Evolutionary conservation across 2,113 vertebrate species (phyloP).

Genomic region (Oreochromis tanganicae): DNA sequence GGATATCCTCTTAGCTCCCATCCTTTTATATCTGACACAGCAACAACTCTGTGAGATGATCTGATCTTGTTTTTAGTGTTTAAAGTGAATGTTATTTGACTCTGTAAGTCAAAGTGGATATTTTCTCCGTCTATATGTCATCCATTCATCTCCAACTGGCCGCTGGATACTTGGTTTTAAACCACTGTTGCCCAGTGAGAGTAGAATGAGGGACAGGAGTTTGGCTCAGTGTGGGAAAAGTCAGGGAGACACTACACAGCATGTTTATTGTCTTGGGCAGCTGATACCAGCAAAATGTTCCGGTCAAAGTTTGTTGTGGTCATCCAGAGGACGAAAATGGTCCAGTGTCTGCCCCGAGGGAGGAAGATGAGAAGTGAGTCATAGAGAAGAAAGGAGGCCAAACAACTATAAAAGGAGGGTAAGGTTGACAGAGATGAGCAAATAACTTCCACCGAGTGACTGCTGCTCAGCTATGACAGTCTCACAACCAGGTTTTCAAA

Average conservation of each 20-base stretch:
- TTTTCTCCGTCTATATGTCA: not conserved
- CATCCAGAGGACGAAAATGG: not conserved
- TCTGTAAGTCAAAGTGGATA: not conserved
- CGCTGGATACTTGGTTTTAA: not conserved
- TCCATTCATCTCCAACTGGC: not conserved
- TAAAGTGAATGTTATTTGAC: not conserved
- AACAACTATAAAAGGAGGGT: not conserved
- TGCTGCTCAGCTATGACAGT: not conserved
- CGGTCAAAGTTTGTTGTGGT: slow-evolving; percentile 59
- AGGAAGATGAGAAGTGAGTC: slow-evolving; percentile 21
- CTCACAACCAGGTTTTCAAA: not conserved
- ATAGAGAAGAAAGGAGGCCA: not conserved
- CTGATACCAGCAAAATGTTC: slow-evolving; percentile 38
- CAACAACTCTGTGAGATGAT: not conserved
- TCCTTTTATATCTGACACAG: not conserved
- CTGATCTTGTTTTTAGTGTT: not conserved
- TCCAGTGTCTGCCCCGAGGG: not conserved
- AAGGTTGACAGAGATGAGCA: not conserved
- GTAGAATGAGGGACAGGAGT: not conserved
- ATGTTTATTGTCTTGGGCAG: slow-evolving; percentile 39
- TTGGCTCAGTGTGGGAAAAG: slow-evolving; percentile 39
- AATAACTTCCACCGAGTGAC: slow-evolving; percentile 30
- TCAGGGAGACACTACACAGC: slow-evolving; percentile 9
- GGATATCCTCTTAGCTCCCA: not conserved
- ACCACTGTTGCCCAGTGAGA: slow-evolving; percentile 1